Evolutionary conservation across 2,113 vertebrate genomes (phyloP), one percentile per base, ranked within the genome.

Genomic region (Dicentrarchus labrax): DNA sequence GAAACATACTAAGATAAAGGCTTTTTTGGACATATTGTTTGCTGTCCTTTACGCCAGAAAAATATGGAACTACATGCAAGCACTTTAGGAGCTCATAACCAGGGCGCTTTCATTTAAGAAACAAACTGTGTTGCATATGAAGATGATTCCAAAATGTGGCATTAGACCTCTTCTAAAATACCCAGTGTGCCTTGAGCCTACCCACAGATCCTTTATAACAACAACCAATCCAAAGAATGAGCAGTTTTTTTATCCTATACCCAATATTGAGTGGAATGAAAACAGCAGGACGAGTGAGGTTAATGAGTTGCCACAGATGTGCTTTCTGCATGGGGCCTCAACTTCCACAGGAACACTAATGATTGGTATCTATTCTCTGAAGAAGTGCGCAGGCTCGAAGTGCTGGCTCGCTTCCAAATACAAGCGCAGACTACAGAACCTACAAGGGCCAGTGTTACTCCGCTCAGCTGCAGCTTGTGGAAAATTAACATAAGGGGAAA

Each of bases 231-330:
- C 22, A 60, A 17, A 74, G 10, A 74, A 59, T 4, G 8, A 53
- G n/a, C 22, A 4, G 3, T 71, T 74, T 54, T 61, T 74, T 54
- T 39, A 79, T 76, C 15, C 11, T 24, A 54, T 39, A 43, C 21
- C 59, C 72, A 65, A 73, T 78, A 70, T 13, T 67, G 66, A 72
- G 78, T 57, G 72, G 87, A 82, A 70, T 71, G 48, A 86, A 78
- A 89, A 76, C 84, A 90, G 85, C 83, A 64, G 80, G 82, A 78
- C 1, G 54, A 69, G 54, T 15, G 74, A 83, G 56, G 78, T 83
- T 88, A 85, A 89, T 88, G 83, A 91, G 83, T 78, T 86, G 70
- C 74, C 47, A 45, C 78, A 91, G 87, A 93, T 88, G 87, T 69
- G 71, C 24, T n/a, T 84, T 83, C 84, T 59, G 21, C 84, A 87